Evolutionary conservation across 2,888 invertebrate species (phyloP).

Genomic region (Netelia melanura): DNA sequence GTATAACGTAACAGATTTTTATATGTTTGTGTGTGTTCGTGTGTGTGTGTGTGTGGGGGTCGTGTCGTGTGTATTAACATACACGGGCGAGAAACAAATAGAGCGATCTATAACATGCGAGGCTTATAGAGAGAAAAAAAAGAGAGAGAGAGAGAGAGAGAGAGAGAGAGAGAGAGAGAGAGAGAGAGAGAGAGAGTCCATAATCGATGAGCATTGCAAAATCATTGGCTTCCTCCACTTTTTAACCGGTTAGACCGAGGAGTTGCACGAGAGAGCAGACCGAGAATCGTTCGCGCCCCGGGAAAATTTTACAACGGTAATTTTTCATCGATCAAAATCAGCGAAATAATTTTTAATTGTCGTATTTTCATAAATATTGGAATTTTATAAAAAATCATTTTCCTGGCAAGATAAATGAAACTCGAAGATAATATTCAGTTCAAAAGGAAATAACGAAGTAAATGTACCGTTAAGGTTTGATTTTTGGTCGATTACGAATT

Average conservation of each 20-base stretch:
- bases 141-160: too few species aligned
- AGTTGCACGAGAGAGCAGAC: neutral
- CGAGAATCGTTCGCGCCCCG: too few species aligned
- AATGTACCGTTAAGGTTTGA: too few species aligned
- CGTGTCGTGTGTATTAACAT: slow-evolving; percentile 1
- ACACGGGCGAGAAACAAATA: neutral
- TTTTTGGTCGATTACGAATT: too few species aligned
- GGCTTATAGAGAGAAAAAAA: slow-evolving; percentile 17
- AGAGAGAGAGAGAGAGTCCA: neutral
- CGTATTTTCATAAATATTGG: too few species aligned
- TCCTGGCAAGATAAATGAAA: neutral
- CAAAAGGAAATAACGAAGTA: neutral
- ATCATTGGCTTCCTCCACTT: slow-evolving; percentile 52
- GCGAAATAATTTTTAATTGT: neutral
- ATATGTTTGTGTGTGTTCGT: neutral
- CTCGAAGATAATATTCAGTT: neutral
- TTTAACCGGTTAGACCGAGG: slow-evolving; percentile 6
- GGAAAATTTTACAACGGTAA: too few species aligned
- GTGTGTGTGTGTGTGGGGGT: neutral
- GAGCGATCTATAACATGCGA: slow-evolving; percentile 49
- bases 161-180: too few species aligned
- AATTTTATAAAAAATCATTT: too few species aligned
- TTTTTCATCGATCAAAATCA: neutral
- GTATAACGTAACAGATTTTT: neutral
- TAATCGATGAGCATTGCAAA: slow-evolving; percentile 62